Base-by-base conservation (phyloP, 2,797 vertebrate genomes). In the Danio jaintianensis region DNA sequence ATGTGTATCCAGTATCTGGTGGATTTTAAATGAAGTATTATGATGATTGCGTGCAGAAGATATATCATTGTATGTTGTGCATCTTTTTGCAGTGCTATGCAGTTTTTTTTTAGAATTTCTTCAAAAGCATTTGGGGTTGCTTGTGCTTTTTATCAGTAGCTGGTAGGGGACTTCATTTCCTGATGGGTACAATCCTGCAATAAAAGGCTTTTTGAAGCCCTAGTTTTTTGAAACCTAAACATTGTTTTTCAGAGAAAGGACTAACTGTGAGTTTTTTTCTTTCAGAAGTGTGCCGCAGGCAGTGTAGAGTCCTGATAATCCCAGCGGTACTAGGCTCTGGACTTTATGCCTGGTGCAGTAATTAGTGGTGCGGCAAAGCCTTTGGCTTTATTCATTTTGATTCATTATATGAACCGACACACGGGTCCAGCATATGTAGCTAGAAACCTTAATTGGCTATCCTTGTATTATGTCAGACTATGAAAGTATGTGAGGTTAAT, bases 391-490 rank as follows among this genome's bases (percentile, higher is more conserved):
- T 80, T 83, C 58, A 16, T 79, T 89, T 87, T 70, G 83, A 85
- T 86, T 85, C 83, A 64, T 77, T 86, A 83, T 85, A 84, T 80
- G 84, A 86, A 89, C 79, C 78, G 29, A 79, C 6, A 5, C 85
- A 85, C 69, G 73, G 83, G 85, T 84, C 76, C 86, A 86, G 84
- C 85, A 84, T 83, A 82, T 86, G 55, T 79, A 78, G 82, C 81
- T 83, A 77, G 78, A 89, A 88, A 89, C 89, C 86, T 86, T 90
- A 91, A 90, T 85, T 87, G 85, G 84, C 55, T 78, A 82, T 90
- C 88, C 85, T 86, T 90, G 87, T 91, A 86, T 88, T 71, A 83
- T 89, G 89, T 92, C 88, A 88, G 89, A 85, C 36, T 6, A 5
- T 80, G 68, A 76, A 84, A 85, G 75, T 70, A 78, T 82, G 84